Evolutionary conservation across 2,888 invertebrate species (phyloP).

Genomic region (Lysandra coridon): DNA sequence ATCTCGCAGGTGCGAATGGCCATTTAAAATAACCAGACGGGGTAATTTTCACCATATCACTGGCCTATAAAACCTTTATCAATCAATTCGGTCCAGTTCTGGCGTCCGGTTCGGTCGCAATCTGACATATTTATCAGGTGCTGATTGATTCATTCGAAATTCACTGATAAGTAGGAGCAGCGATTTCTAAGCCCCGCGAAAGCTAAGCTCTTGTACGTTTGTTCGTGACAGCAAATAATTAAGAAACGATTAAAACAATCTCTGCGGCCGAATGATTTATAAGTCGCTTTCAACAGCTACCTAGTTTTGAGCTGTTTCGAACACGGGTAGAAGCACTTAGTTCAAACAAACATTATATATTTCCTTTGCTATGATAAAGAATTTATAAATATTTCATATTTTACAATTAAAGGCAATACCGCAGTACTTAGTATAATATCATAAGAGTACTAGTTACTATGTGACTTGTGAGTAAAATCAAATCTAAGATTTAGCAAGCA

Average conservation of each 20-base stretch:
- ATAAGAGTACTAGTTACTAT: too few species aligned
- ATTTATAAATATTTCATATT: too few species aligned
- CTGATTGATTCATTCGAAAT: conserved; percentile 36
- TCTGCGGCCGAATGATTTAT: not conserved
- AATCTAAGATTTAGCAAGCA: not conserved
- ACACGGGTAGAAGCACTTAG: not conserved
- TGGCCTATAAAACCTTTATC: conserved; percentile 36
- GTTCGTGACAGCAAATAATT: conserved; percentile 5
- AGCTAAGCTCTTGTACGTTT: conserved; percentile 14
- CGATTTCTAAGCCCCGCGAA: conserved; percentile 23
- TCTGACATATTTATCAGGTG: conserved; percentile 34
- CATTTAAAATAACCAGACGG: conserved; percentile 18
- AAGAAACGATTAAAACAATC: conserved; percentile 26
- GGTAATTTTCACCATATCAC: conserved; percentile 31
- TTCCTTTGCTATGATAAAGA: too few species aligned
- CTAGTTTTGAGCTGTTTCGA: not conserved
- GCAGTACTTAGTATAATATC: too few species aligned
- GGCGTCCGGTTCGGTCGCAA: conserved; percentile 34
- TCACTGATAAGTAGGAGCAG: conserved; percentile 29
- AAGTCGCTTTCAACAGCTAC: not conserved
- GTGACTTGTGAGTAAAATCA: not conserved
- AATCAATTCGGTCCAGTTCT: conserved; percentile 37
- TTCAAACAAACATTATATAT: too few species aligned
- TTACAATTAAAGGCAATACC: too few species aligned
- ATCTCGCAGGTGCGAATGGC: conserved; percentile 23